Evolutionary conservation across 2,888 invertebrate species (phyloP).

Genomic region (Yponomeuta plumbellus): DNA sequence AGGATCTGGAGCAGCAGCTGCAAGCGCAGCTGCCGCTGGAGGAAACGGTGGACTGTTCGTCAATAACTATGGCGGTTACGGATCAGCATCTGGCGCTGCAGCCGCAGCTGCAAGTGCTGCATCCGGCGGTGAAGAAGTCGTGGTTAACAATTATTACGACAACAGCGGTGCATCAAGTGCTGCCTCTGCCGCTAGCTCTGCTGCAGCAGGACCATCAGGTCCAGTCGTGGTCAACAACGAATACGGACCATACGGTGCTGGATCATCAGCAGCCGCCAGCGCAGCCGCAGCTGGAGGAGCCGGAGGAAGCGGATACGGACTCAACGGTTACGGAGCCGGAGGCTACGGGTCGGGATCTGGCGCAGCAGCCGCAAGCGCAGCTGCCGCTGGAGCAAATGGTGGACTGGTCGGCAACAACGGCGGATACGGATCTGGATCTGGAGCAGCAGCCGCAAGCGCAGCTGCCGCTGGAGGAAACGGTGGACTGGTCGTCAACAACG

Average conservation of each 20-base stretch:
- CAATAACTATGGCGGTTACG: background rate
- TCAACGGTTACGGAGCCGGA: background rate
- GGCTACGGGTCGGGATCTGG: background rate
- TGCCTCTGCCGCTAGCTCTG: background rate
- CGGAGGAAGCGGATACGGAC: background rate
- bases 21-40: slow-evolving; percentile 7
- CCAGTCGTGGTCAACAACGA: background rate
- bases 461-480: background rate
- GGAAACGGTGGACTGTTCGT: background rate
- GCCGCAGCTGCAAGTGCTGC: slow-evolving; percentile 13
- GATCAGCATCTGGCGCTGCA: background rate
- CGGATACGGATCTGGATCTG: background rate
- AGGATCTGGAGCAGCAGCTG: background rate
- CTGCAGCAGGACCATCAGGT: background rate
- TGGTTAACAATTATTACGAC: background rate
- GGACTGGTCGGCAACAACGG: background rate
- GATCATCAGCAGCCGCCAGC: slow-evolving; percentile 9
- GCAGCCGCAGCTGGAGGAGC: background rate
- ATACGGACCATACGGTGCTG: background rate
- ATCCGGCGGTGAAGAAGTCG: background rate
- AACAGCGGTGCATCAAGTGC: background rate
- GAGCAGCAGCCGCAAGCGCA: background rate
- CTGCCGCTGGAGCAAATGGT: background rate
- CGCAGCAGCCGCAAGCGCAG: background rate
- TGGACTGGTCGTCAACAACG: background rate